phyloP scores from a whole-genome alignment of 2,113 vertebrate species.

The Amphilophus citrinellus region DNA sequence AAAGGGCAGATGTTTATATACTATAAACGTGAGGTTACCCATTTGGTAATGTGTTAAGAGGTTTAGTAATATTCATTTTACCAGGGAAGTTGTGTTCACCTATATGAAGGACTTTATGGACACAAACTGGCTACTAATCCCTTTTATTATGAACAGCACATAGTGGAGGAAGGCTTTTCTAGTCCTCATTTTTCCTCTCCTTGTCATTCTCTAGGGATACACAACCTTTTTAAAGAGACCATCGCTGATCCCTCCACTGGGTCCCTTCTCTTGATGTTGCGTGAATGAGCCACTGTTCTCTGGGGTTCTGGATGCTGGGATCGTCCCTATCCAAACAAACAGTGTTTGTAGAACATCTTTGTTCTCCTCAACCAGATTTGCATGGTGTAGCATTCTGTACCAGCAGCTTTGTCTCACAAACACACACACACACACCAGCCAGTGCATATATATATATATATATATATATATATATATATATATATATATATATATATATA shows the following conservation, averaged over 20 bases:
- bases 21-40: background rate
- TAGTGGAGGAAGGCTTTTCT: slow-evolving; percentile 29
- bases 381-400: slow-evolving; percentile 48
- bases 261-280: slow-evolving; percentile 24
- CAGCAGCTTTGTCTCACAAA: slow-evolving; percentile 41
- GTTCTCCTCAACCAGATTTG: slow-evolving; percentile 70
- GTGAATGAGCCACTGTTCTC: slow-evolving; percentile 74
- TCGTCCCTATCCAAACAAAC: slow-evolving; percentile 56
- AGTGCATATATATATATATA: background rate
- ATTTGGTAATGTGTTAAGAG: background rate
- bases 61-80: background rate
- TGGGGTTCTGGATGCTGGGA: slow-evolving; percentile 55
- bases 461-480: background rate
- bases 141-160: slow-evolving; percentile 42
- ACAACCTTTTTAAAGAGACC: slow-evolving; percentile 49
- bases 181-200: slow-evolving; percentile 35
- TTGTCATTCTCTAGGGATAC: slow-evolving; percentile 56
- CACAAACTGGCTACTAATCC: background rate
- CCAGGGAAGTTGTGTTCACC: background rate
- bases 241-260: slow-evolving; percentile 24
- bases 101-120: slow-evolving; percentile 12
- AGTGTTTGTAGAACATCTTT: slow-evolving; percentile 67
- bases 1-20: background rate
- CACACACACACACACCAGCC: background rate
- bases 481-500: too few relatives aligned